Evolutionary conservation across 2,888 invertebrate species (phyloP).

Genomic region (Lithophane leautieri): DNA sequence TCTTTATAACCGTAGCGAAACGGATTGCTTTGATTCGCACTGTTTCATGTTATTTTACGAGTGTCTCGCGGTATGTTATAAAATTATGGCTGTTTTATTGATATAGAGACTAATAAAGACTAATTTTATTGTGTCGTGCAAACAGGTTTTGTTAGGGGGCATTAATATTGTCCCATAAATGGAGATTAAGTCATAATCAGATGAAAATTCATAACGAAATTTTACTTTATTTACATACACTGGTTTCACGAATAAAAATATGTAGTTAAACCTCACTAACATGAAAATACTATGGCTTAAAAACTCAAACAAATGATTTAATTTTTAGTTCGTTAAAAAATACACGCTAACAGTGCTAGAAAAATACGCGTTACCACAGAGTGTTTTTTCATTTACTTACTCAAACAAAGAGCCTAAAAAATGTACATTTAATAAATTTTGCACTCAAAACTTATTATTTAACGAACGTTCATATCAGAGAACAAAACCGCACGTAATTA

Average conservation of each 20-base stretch:
- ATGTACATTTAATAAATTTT: slow-evolving; percentile 34
- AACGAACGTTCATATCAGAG: slow-evolving; percentile 56
- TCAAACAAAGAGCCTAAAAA: slow-evolving; percentile 29
- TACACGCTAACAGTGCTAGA: slow-evolving; percentile 14
- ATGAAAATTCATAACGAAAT: neutral
- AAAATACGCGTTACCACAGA: slow-evolving; percentile 25
- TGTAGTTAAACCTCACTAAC: slow-evolving; percentile 11
- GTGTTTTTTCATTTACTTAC: slow-evolving; percentile 45
- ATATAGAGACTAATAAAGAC: slow-evolving; percentile 42
- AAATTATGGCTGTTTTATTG: slow-evolving; percentile 58
- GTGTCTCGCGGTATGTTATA: slow-evolving; percentile 46
- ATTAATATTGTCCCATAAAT: slow-evolving; percentile 31
- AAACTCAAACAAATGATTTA: slow-evolving; percentile 32
- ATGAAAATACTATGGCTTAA: slow-evolving; percentile 11
- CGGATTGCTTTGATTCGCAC: slow-evolving; percentile 58
- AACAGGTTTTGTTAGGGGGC: slow-evolving; percentile 36
- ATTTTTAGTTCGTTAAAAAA: slow-evolving; percentile 38
- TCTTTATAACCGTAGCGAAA: slow-evolving; percentile 55
- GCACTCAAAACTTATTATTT: slow-evolving; percentile 50
- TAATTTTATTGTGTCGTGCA: slow-evolving; percentile 52
- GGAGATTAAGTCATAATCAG: slow-evolving; percentile 28
- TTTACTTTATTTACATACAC: neutral
- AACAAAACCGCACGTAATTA: slow-evolving; percentile 79
- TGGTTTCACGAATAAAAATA: slow-evolving; percentile 16
- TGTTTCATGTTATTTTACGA: slow-evolving; percentile 59